A percentile compares a stretch with the other conserved stretches of the same genome.
Conservation (phyloP, 2,888 invertebrate genomes). For the Caenorhabditis drosophilae region DNA sequence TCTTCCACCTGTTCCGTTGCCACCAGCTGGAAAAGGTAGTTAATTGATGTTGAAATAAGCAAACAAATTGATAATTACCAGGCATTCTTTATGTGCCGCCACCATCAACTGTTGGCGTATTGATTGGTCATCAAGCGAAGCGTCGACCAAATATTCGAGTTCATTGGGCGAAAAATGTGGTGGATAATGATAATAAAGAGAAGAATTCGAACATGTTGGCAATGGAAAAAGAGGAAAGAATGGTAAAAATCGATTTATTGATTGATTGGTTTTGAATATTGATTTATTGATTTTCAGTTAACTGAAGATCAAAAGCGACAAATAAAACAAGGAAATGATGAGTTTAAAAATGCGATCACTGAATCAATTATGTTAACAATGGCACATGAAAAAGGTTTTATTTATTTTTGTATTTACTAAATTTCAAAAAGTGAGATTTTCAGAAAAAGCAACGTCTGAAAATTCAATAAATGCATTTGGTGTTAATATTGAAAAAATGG, state of each 20-base stretch:
- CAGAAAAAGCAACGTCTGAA: too few species aligned
- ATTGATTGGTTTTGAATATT: neutral
- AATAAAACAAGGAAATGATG: neutral
- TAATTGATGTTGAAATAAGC: too few species aligned
- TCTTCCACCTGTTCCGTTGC: too few species aligned
- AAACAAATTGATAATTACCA: too few species aligned
- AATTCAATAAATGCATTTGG: neutral
- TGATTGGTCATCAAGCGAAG: neutral
- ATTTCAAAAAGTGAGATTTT: too few species aligned
- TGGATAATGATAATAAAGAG: slow-evolving; percentile 2
- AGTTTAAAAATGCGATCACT: neutral
- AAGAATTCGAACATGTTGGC: slow-evolving; percentile 1
- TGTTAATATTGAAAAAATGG: too few species aligned
- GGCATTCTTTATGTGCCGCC: neutral
- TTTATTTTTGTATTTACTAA: too few species aligned
- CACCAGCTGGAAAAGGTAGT: too few species aligned
- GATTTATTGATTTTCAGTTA: neutral
- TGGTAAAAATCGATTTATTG: neutral
- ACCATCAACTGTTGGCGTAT: neutral
- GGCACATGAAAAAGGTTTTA: neutral
- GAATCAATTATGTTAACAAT: neutral
- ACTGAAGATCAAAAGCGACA: neutral
- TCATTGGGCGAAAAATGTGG: neutral
- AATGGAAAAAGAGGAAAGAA: neutral
- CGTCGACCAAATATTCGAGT: neutral